Evolutionary conservation across 2,797 vertebrate genomes (phyloP), one percentile per base, ranked within the genome.

Genomic region (Molothrus ater): DNA sequence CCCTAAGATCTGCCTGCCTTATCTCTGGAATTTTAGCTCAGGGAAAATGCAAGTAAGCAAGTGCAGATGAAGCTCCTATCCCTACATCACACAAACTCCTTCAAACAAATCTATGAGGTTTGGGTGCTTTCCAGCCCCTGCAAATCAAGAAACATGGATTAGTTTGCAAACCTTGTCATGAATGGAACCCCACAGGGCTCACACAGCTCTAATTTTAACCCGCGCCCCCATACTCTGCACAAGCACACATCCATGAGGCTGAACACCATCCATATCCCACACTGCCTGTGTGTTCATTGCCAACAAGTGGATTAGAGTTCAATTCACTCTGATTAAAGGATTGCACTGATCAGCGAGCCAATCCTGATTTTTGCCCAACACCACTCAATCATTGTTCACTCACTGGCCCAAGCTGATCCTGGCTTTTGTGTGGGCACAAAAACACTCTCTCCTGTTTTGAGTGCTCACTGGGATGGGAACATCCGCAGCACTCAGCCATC

Each of bases 311-410:
- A 94, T 94, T 90, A 88, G 88, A 93, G 88, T 76, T 92, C 91
- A 94, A 78, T 92, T 93, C 86, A 90, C 65, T 88, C 69, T 93
- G 89, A 92, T 92, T 93, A 91, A 82, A 91, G 81, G 72, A 92
- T 48, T 93, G 92, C 84, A 80, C 86, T 72, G 64, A 80, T 83
- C 43, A 13, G 42, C 19, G 54, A 95, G 95, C 84, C 94, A 94
- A 18, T 38, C 31, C 79, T 91, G 61, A 71, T 87, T 96, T 94
- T 69, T 93, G 84, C 92, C 84, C 81, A 94, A 43, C 24, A 83
- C 14, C 71, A 92, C 68, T 90, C 73, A 86, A 12, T 84, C 63
- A 48, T 25, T 80, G 80, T 24, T 95, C 82, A 42, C 48, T 59
- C 71, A 26, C 61, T 78, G 75, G 91, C 45, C 86, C 69, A 61